Percentiles rank a stretch among this genome's conserved stretches.
These are phyloP conservation scores for Nothura maculosa DNA, from an alignment of 2,797 vertebrate species.

Conservation along the genomic window DNA sequence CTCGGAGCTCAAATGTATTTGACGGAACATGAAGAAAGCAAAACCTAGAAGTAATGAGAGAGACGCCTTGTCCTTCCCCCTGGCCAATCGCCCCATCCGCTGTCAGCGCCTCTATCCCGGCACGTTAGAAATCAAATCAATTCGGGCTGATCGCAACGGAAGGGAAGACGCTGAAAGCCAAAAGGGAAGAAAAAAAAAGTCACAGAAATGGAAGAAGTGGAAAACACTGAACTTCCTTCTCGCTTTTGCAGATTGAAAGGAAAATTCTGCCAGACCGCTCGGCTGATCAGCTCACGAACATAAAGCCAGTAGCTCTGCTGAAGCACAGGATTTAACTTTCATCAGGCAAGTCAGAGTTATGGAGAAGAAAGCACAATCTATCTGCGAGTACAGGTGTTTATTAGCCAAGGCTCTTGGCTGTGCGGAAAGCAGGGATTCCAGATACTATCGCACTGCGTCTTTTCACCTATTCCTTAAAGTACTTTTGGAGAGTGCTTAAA, in stretches of 20 bases:
- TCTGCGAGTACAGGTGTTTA: neutral
- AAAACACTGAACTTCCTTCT: neutral
- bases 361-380: fast-evolving
- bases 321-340: neutral
- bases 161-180: neutral
- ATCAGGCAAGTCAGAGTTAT: neutral
- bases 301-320: neutral
- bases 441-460: neutral
- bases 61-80: neutral
- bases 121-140: neutral
- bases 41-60: neutral
- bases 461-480: neutral
- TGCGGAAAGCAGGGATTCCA: neutral
- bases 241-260: neutral
- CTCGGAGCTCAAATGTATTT: fast-evolving
- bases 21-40: neutral
- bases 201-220: fast-evolving
- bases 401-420: neutral
- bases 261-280: neutral
- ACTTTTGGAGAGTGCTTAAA: fast-evolving
- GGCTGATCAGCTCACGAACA: neutral
- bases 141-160: neutral
- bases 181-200: neutral
- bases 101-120: neutral
- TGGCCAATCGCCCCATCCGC: neutral